These are phyloP conservation scores for Habropoda laboriosa DNA, from an alignment of 1,140 invertebrate genomes.

Conservation along the genomic window DNA sequence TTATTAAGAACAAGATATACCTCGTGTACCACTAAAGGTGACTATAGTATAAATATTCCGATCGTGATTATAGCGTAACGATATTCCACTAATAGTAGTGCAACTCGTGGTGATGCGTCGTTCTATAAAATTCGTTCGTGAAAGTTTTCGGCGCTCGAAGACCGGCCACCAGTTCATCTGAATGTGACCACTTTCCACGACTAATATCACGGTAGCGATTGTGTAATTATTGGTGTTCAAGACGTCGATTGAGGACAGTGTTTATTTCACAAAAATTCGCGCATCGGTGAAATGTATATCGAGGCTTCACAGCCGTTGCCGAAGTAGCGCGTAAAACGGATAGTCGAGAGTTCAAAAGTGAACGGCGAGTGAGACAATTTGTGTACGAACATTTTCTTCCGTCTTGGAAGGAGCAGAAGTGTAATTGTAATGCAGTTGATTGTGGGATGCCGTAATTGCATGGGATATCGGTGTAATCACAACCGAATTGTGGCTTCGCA, in stretches of 20 bases:
- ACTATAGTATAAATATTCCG: neutral
- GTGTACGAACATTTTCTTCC: neutral
- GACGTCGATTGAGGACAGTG: neutral
- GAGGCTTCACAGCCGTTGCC: neutral
- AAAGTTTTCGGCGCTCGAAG: neutral
- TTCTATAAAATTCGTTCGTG: neutral
- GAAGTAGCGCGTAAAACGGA: conserved; percentile 20
- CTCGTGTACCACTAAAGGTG: neutral
- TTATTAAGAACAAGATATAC: conserved; percentile 1
- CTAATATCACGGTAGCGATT: neutral
- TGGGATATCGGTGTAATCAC: conserved; percentile 15
- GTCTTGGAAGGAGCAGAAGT: neutral
- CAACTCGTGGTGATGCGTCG: neutral
- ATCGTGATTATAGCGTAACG: neutral
- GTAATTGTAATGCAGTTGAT: conserved; percentile 42
- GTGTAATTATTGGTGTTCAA: neutral
- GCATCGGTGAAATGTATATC: neutral
- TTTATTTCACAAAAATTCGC: neutral
- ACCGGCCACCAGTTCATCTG: neutral
- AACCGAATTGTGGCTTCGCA: neutral
- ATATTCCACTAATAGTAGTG: neutral
- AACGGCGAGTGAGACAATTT: conserved; percentile 13
- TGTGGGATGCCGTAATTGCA: conserved; percentile 13
- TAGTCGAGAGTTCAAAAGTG: conserved; percentile 12
- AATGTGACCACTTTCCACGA: neutral